phyloP scores from a whole-genome alignment of 2,797 vertebrate genomes.

The Sorex maritimensis region DNA sequence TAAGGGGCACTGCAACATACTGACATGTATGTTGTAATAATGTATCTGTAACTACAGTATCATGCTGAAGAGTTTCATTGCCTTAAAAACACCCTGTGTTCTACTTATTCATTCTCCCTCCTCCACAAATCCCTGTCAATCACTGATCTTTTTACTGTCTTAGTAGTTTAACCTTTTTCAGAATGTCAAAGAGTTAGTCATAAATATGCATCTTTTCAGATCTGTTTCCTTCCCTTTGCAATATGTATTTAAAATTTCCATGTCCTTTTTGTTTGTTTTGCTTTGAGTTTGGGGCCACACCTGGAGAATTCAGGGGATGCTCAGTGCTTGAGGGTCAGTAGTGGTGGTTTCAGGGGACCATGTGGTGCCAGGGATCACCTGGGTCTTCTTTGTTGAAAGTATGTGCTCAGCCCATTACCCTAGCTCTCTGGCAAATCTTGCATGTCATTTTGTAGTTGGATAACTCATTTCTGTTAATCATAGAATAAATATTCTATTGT shows the following conservation, averaged over 20 bases:
- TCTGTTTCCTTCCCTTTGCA: neutral
- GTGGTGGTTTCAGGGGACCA: no score
- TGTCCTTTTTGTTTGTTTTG: neutral
- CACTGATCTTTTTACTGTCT: neutral
- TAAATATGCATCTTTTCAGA: neutral
- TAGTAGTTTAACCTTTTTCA: slow-evolving; percentile 1
- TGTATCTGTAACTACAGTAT: neutral
- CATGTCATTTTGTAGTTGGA: neutral
- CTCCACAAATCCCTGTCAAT: neutral
- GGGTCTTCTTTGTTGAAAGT: neutral
- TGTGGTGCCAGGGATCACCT: neutral
- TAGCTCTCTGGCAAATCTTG: neutral
- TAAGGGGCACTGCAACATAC: no score
- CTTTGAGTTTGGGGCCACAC: neutral
- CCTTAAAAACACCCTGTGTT: neutral
- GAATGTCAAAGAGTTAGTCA: neutral
- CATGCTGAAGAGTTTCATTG: neutral
- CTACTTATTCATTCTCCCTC: neutral
- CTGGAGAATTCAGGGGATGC: no score
- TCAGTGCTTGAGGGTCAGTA: no score
- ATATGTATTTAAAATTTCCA: neutral
- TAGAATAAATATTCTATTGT: neutral
- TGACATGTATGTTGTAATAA: neutral
- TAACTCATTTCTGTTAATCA: neutral
- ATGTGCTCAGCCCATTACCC: no score